Conservation (phyloP, 92 coral and sea anemone species). For the Zoanthus gigantus region DNA sequence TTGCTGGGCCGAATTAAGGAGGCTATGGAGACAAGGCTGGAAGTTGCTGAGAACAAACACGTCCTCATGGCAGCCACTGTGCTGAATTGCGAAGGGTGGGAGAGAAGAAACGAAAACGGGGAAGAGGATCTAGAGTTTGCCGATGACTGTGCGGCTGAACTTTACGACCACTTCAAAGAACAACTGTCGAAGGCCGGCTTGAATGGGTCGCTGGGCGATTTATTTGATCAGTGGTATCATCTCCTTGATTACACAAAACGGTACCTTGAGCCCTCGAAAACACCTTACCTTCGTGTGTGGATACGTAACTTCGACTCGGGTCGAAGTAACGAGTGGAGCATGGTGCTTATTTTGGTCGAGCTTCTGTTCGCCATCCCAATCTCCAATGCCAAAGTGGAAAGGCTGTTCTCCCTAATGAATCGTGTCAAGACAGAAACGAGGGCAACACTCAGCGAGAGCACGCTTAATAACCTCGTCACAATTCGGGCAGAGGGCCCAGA, state of each 20-base stretch:
- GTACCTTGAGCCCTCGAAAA: constrained; percentile 75
- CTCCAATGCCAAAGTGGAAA: constrained; percentile 84
- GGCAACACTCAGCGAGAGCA: constrained; percentile 12
- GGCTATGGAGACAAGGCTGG: constrained; percentile 74
- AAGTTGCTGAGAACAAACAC: constrained; percentile 60
- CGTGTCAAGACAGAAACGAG: constrained; percentile 69
- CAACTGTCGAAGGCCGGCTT: constrained; percentile 65
- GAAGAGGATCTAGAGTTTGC: constrained; percentile 69
- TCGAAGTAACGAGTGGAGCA: constrained; percentile 64
- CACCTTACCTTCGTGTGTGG: constrained; percentile 77
- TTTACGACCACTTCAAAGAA: constrained; percentile 64
- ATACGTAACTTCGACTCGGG: constrained; percentile 68
- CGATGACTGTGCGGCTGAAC: constrained; percentile 55
- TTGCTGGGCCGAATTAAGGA: constrained; percentile 58
- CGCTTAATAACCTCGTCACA: constrained; percentile 32
- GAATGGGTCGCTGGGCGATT: constrained; percentile 25
- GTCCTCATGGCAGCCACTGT: constrained; percentile 52
- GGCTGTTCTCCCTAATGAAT: constrained; percentile 77
- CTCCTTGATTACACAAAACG: constrained; percentile 65
- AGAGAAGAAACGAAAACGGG: constrained; percentile 56
- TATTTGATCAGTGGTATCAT: constrained; percentile 69
- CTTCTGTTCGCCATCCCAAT: constrained; percentile 79
- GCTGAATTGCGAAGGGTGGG: constrained; percentile 79
- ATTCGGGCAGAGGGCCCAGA: constrained; percentile 35
- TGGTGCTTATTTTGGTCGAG: constrained; percentile 72